phyloP scores from a whole-genome alignment of 2,888 invertebrate genomes.

The Yponomeuta evonymella region DNA sequence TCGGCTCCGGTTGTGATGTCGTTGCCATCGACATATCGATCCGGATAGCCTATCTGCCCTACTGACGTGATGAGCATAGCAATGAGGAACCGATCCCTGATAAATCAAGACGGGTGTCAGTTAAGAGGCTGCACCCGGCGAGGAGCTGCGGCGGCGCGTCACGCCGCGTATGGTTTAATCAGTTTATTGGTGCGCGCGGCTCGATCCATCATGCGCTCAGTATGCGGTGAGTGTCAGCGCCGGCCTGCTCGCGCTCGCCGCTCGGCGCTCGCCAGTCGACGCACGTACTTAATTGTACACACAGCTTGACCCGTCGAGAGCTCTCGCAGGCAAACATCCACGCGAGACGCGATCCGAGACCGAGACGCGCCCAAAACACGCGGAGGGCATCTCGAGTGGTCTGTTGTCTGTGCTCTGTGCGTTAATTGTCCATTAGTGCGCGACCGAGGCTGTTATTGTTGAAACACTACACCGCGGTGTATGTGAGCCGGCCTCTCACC shows the following conservation, averaged over 20 bases:
- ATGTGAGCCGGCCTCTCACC: neutral
- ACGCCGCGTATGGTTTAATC: slow-evolving; percentile 11
- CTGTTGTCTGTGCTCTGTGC: neutral
- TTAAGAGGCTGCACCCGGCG: neutral
- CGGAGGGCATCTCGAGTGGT: neutral
- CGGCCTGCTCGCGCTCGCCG: neutral
- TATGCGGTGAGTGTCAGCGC: neutral
- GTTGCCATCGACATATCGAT: neutral
- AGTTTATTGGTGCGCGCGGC: slow-evolving; percentile 5
- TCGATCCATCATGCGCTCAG: slow-evolving; percentile 7
- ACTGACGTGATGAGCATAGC: neutral
- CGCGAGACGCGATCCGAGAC: neutral
- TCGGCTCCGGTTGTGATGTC: neutral
- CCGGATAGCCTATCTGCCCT: neutral
- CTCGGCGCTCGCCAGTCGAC: neutral
- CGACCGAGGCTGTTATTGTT: neutral
- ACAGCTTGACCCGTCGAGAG: slow-evolving; percentile 8
- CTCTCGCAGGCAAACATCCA: neutral
- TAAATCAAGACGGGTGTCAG: neutral
- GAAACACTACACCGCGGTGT: neutral
- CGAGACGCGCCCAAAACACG: neutral
- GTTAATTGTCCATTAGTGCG: slow-evolving; percentile 3
- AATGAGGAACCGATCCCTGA: neutral
- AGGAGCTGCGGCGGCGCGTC: slow-evolving; percentile 18
- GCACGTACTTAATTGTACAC: slow-evolving; percentile 22